Base-by-base conservation (phyloP, 1,140 invertebrate genomes). In the Drosophila sucinea region DNA sequence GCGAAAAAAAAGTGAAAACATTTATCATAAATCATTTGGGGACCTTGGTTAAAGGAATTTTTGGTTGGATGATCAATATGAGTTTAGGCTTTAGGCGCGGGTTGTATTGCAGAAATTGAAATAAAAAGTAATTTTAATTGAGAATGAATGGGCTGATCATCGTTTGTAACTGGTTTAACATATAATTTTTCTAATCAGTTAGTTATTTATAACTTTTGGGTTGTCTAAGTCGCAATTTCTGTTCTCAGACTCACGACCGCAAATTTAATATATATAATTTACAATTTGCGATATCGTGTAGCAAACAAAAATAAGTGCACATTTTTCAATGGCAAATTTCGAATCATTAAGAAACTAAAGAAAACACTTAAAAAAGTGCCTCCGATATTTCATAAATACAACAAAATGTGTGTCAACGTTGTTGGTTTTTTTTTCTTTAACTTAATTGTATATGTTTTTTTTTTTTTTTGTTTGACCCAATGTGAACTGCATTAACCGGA, bases 251-350 rank as follows among this genome's bases (percentile, higher is more conserved):
- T 67, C 29, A 10, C 8, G 27, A 2, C 11, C 60, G 32, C 71
- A 29, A 4, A 6, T 17, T 23, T 38, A 17, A 17, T 44, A 27
- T 3, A 7, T 56, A 61, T 75, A 75, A 68, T 60, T 61, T 75
- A 40, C 63, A 51, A 25, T 51, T n/a, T 47, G 57, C 7, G 56
- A 62, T 75, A 75, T 75, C 73, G 64, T 27, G 41, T 75, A 68
- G 62, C 73, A 67, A 64, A 40, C 71, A 67, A 57, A 67, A 64
- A 40, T 64, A 67, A 57, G 41, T 63, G 73, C 71, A 73, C 70
- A 75, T 74, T 62, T 73, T 62, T 17, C 17, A 17, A 17, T 17
- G 17, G 17, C 17, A 17, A 17, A 17, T 17, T 17, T 17, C 17
- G 17, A 30, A 66, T 35, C 73, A 66, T 66, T 73, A 56, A 55